Conservation (phyloP, 2,113 vertebrate genomes). For the Atherinomorus stipes region DNA sequence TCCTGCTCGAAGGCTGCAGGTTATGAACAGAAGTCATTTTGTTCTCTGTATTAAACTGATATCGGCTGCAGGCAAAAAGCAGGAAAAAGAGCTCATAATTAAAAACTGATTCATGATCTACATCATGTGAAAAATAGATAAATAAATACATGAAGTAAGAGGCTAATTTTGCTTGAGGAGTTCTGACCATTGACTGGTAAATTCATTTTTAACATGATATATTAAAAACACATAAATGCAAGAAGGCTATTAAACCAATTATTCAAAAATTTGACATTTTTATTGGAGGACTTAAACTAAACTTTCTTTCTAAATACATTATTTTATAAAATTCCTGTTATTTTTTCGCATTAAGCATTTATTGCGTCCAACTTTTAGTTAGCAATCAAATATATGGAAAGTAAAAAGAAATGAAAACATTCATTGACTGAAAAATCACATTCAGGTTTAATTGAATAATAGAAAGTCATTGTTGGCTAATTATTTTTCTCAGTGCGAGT, state of each 20-base stretch:
- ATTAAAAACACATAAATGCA: too few relatives aligned
- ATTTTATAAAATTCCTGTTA: neutral
- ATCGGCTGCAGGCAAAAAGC: constrained; percentile 9
- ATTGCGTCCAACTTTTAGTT: neutral
- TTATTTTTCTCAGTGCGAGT: constrained; percentile 1
- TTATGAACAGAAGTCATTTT: constrained; percentile 52
- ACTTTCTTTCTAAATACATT: neutral
- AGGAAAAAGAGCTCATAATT: constrained; percentile 47
- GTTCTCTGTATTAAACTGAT: constrained; percentile 39
- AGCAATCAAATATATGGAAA: neutral
- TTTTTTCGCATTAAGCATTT: neutral
- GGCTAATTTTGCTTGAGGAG: neutral
- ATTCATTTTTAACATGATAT: too few relatives aligned
- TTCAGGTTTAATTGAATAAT: neutral
- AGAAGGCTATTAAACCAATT: too few relatives aligned
- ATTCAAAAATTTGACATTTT: too few relatives aligned
- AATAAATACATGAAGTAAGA: neutral
- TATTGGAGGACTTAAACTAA: too few relatives aligned
- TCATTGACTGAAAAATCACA: neutral
- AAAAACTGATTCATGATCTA: constrained; percentile 52
- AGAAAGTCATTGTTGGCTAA: too few relatives aligned
- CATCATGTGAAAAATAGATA: neutral
- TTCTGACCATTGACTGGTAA: neutral
- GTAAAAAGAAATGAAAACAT: neutral
- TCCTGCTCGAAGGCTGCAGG: constrained; percentile 23